Base-by-base conservation (phyloP, 2,797 vertebrate genomes). In the Karalla daura region DNA sequence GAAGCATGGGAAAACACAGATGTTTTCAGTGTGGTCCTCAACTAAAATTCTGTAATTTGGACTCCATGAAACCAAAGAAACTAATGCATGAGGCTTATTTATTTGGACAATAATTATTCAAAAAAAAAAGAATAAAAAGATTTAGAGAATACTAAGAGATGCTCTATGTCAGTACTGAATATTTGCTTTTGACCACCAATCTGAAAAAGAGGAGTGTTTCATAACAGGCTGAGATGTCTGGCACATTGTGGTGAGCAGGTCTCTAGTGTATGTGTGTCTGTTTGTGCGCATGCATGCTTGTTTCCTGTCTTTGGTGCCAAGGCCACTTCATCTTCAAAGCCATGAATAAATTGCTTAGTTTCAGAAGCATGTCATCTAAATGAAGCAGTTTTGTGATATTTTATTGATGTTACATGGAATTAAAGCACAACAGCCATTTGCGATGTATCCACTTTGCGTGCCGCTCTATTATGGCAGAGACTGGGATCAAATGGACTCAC, bases 371-470 rank as follows among this genome's bases (percentile, higher is more conserved):
- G 83, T 84, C 81, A 81, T 84, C 71, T 81, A 83, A 89, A 90
- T 88, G 78, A 88, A 87, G 84, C 60, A 46, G 72, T 85, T 78
- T 30, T 83, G 76, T 70, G 52, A 90, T 91, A 84, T 89, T 91
- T 91, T 91, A 93, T 93, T 89, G 80, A 93, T 91, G 88, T 63
- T 51, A 86, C 85, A 87, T 88, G 72, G 84, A 92, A 90, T 91
- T 85, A 91, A 90, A 92, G 66, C 83, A 81, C 86, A 87, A 88
- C 86, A 88, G 86, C 89, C 84, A 85, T 85, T 91, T 87, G 85
- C 83, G 81, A 55, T 79, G 55, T 60, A 81, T 92, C 81, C 61
- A 85, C 88, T 87, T 87, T 90, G 73, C 76, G 87, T 82, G 74
- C 15, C 30, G 27, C 50, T 68, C 69, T 39, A 75, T 80, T 18